A percentile compares a stretch with the other conserved stretches of the same genome.
Evolutionary conservation across 2,888 invertebrate genomes (phyloP).

Genomic region (Halictus quadricinctus): DNA sequence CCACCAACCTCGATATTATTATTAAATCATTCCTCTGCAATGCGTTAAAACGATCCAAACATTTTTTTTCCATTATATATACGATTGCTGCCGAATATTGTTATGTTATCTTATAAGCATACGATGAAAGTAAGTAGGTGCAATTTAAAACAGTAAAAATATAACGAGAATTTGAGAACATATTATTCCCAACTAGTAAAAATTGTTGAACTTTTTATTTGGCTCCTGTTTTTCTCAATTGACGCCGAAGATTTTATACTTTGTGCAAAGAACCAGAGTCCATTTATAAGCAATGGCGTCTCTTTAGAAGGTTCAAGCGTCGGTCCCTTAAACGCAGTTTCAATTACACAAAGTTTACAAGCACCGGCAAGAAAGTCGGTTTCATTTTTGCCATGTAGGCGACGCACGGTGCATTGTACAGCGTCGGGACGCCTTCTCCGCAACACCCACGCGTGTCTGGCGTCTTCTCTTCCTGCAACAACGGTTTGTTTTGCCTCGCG

Average conservation of each 20-base stretch:
- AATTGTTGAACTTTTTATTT: too few species aligned
- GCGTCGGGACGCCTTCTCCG: slow-evolving; percentile 19
- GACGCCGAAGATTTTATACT: too few species aligned
- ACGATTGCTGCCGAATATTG: not conserved
- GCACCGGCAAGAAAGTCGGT: not conserved
- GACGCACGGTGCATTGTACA: not conserved
- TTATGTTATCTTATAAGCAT: not conserved
- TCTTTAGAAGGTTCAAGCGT: not conserved
- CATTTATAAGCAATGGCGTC: not conserved
- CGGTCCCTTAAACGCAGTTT: not conserved
- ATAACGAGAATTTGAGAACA: not conserved
- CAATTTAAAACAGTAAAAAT: not conserved
- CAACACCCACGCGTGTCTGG: slow-evolving; percentile 9
- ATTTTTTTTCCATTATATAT: not conserved
- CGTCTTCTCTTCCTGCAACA: slow-evolving; percentile 16
- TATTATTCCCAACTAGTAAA: too few species aligned
- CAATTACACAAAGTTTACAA: not conserved
- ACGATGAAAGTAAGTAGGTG: too few species aligned
- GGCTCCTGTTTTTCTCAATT: too few species aligned
- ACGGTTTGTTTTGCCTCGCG: slow-evolving; percentile 60
- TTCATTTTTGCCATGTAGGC: not conserved
- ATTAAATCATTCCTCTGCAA: not conserved
- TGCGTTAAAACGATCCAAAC: not conserved
- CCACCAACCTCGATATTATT: not conserved
- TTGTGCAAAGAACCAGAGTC: not conserved